Conservation (phyloP, 92 coral and sea anemone species). For the Parazoanthus swiftii region DNA sequence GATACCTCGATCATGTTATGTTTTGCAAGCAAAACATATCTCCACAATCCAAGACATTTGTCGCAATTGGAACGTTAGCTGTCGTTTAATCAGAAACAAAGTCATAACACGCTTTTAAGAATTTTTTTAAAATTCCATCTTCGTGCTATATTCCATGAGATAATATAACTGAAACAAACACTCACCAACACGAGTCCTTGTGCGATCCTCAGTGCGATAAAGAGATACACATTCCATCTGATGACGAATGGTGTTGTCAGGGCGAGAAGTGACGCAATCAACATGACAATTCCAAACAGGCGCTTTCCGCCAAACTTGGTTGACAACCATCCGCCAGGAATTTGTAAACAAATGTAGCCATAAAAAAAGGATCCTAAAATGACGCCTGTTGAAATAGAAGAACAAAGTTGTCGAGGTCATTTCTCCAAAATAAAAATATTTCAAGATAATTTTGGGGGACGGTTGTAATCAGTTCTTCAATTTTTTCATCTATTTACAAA, state of each 20-base stretch:
- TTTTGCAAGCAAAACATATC: too few relatives aligned
- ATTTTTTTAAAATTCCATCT: neutral
- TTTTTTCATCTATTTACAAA: too few relatives aligned
- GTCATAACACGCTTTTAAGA: neutral
- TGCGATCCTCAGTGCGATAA: neutral
- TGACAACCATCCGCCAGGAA: slow-evolving; percentile 22
- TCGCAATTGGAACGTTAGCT: neutral
- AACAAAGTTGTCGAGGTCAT: neutral
- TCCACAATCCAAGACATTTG: neutral
- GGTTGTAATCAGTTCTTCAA: too few relatives aligned
- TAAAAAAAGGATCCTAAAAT: slow-evolving; percentile 10
- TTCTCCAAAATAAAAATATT: neutral
- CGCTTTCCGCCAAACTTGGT: slow-evolving; percentile 25
- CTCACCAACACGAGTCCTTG: slow-evolving; percentile 26
- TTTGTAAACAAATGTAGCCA: slow-evolving; percentile 14
- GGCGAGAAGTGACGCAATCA: slow-evolving; percentile 4
- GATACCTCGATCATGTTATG: too few relatives aligned
- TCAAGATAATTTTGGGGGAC: neutral
- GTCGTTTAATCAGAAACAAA: neutral
- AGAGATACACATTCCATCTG: slow-evolving; percentile 9
- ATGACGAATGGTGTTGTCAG: neutral
- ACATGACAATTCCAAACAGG: neutral
- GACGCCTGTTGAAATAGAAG: neutral
- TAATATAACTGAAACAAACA: neutral
- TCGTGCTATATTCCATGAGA: neutral